Evolutionary conservation across 2,888 invertebrate genomes (phyloP).

Genomic region (Choristoneura rosaceana): DNA sequence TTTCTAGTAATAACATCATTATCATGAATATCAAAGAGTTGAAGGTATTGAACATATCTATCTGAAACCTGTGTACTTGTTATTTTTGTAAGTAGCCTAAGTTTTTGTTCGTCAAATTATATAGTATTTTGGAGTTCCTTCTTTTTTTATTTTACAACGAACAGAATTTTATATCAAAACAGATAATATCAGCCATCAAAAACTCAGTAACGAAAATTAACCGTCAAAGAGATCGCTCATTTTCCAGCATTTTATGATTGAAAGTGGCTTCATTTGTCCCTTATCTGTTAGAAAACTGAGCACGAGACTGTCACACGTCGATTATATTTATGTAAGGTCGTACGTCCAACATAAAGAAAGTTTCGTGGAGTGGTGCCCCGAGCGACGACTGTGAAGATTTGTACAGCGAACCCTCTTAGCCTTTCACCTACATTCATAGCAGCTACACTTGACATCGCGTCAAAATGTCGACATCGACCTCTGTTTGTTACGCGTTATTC

Average conservation of each 20-base stretch:
- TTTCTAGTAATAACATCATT: neutral
- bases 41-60: too few species aligned
- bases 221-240: neutral
- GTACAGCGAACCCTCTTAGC: slow-evolving; percentile 62
- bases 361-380: slow-evolving; percentile 58
- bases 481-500: slow-evolving; percentile 45
- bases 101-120: too few species aligned
- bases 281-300: neutral
- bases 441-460: slow-evolving; percentile 63
- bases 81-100: too few species aligned
- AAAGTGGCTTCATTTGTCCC: neutral
- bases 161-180: too few species aligned
- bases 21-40: too few species aligned
- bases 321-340: slow-evolving; percentile 32
- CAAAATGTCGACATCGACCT: slow-evolving; percentile 59
- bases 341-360: slow-evolving; percentile 50
- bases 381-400: slow-evolving; percentile 61
- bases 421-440: slow-evolving; percentile 63
- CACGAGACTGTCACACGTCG: slow-evolving; percentile 22
- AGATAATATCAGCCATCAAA: too few species aligned
- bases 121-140: too few species aligned
- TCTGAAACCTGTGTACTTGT: too few species aligned
- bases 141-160: too few species aligned
- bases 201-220: neutral
- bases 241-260: neutral